Evolutionary conservation across 1,140 invertebrate genomes (phyloP).

Genomic region (Artemia franciscana): DNA sequence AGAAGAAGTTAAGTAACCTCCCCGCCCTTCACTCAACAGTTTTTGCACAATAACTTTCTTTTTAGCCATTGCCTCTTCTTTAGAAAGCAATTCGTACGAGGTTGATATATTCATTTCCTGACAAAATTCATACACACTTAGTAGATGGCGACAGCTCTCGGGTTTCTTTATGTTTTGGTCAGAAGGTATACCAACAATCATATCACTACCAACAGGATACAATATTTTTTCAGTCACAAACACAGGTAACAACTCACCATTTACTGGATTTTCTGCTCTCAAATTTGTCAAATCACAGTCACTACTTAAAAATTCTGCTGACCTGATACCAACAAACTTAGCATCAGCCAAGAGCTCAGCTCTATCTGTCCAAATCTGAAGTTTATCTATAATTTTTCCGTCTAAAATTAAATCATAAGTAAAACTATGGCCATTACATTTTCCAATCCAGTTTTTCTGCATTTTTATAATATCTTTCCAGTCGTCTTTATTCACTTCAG

Average conservation of each 20-base stretch:
- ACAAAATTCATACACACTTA: neutral
- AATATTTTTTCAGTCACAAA: slow-evolving; percentile 35
- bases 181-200: slow-evolving; percentile 38
- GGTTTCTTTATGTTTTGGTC: slow-evolving; percentile 23
- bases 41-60: too few relatives aligned
- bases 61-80: too few relatives aligned
- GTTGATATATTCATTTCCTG: too few relatives aligned
- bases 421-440: slow-evolving; percentile 57
- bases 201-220: slow-evolving; percentile 30
- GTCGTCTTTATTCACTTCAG: slow-evolving; percentile 17
- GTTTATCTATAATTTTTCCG: slow-evolving; percentile 13
- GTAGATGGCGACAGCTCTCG: slow-evolving; percentile 1
- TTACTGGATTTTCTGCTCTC: slow-evolving; percentile 48
- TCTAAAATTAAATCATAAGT: slow-evolving; percentile 35
- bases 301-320: slow-evolving; percentile 11
- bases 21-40: slow-evolving; percentile 34
- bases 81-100: too few relatives aligned
- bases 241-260: slow-evolving; percentile 36
- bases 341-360: slow-evolving; percentile 47
- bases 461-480: slow-evolving; percentile 64
- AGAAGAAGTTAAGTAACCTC: slow-evolving; percentile 55
- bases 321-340: slow-evolving; percentile 23
- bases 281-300: slow-evolving; percentile 15
- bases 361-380: slow-evolving; percentile 47
- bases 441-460: slow-evolving; percentile 87